These are phyloP conservation scores for Corydoras maculifer DNA, from an alignment of 2,113 vertebrate species.

Conservation along the genomic window DNA sequence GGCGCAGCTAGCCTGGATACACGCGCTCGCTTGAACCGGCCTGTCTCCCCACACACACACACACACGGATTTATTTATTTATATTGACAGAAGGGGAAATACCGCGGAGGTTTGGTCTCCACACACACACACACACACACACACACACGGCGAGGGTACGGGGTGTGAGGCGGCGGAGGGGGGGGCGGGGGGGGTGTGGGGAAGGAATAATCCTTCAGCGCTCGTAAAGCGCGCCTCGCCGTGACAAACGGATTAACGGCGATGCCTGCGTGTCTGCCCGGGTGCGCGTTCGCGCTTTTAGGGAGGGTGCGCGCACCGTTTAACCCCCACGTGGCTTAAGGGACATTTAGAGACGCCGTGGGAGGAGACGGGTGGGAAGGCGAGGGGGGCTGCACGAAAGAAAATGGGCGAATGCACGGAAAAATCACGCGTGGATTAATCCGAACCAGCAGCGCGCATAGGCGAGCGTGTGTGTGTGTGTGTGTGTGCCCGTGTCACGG, in stretches of 20 bases:
- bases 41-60: constrained; percentile 13
- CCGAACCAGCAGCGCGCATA: too few species aligned
- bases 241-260: constrained; percentile 48
- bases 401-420: too few species aligned
- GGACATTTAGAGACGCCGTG: not conserved
- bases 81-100: constrained; percentile 24
- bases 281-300: not conserved
- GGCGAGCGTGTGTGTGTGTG: too few species aligned
- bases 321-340: not conserved
- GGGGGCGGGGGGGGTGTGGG: constrained; percentile 1
- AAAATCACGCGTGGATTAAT: too few species aligned
- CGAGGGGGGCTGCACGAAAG: too few species aligned
- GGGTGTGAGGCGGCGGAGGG: not conserved
- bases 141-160: constrained; percentile 9
- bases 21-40: constrained; percentile 14
- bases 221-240: constrained; percentile 45
- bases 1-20: constrained; percentile 41
- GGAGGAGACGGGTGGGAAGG: constrained; percentile 26
- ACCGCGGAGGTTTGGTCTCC: constrained; percentile 21
- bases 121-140: constrained; percentile 9
- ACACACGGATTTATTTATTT: constrained; percentile 29
- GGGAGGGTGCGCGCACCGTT: not conserved
- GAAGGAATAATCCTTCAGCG: constrained; percentile 48
- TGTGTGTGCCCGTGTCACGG: too few species aligned
- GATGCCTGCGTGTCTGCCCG: constrained; percentile 2